Conservation (phyloP, 2,113 vertebrate genomes). For the Carassius gibelio region DNA sequence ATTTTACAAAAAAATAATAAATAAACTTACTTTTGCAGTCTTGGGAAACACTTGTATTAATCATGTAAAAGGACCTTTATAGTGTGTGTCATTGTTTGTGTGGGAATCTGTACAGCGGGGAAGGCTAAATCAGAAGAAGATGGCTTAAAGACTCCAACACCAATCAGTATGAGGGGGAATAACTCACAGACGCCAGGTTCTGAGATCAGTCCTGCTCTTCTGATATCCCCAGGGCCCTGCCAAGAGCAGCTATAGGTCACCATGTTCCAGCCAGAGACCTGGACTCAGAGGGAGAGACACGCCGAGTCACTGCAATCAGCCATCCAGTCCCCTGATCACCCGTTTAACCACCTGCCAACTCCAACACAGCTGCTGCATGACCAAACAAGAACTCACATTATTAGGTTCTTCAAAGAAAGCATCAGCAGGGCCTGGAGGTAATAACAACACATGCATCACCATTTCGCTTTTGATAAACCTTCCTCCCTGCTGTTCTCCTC, state of each 20-base stretch:
- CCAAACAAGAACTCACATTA: constrained; percentile 65
- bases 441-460: constrained; percentile 11
- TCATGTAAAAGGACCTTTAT: neutral
- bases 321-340: constrained; percentile 49
- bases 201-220: constrained; percentile 20
- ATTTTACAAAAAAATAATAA: neutral
- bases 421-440: constrained; percentile 19
- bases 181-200: constrained; percentile 22
- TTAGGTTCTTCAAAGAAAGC: constrained; percentile 63
- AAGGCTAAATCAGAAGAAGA: neutral
- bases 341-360: constrained; percentile 64
- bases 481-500: neutral
- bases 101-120: constrained; percentile 3
- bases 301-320: constrained; percentile 46
- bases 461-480: constrained; percentile 27
- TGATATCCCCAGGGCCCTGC: constrained; percentile 22
- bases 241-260: constrained; percentile 31
- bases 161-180: constrained; percentile 13
- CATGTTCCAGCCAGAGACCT: constrained; percentile 31
- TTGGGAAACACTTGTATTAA: neutral
- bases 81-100: constrained; percentile 2
- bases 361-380: constrained; percentile 66
- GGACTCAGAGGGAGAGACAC: neutral
- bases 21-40: neutral
- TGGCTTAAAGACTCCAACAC: constrained; percentile 8